Percentiles rank a stretch among this genome's conserved stretches.
These are phyloP conservation scores for Caenorhabditis latens DNA, from an alignment of 1,140 invertebrate genomes.

Conservation along the genomic window DNA sequence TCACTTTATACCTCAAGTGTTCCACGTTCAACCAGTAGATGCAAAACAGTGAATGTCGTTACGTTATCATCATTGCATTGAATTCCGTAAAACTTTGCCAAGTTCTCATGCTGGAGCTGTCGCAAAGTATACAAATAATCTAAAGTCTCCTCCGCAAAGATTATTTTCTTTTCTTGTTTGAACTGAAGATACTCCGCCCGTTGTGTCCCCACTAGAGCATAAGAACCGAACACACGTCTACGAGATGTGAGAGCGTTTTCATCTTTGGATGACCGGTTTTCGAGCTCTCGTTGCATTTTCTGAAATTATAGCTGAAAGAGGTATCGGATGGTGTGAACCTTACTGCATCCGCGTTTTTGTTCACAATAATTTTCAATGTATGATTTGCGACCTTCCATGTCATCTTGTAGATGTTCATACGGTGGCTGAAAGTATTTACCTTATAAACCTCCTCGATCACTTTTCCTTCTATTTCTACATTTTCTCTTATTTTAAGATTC, in stretches of 20 bases:
- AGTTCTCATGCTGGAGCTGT: conserved; percentile 4
- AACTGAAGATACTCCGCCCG: conserved; percentile 9
- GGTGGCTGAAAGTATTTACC: not conserved
- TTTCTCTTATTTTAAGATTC: no score
- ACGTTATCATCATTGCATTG: conserved; percentile 1
- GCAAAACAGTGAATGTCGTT: conserved; percentile 22
- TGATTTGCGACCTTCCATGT: conserved; percentile 10
- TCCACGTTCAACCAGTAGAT: not conserved
- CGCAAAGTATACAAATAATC: conserved; percentile 15
- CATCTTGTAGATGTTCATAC: conserved; percentile 20
- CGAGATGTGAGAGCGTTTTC: not conserved
- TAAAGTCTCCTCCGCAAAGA: not conserved
- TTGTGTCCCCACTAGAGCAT: conserved; percentile 19
- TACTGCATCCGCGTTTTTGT: conserved; percentile 36
- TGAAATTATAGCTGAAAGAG: not conserved
- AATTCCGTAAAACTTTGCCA: conserved; percentile 22
- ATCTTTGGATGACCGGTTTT: not conserved
- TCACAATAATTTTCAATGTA: conserved; percentile 3
- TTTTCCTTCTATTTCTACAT: no score
- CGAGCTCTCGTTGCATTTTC: conserved; percentile 49
- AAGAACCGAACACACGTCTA: conserved; percentile 12
- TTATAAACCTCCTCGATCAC: not conserved
- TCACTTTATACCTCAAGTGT: conserved; percentile 12
- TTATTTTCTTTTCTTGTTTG: not conserved
- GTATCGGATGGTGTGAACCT: not conserved